A percentile compares a stretch with the other conserved stretches of the same genome.
These are phyloP conservation scores for Drosophila mimetica DNA, from an alignment of 2,888 invertebrate genomes.

Conservation along the genomic window DNA sequence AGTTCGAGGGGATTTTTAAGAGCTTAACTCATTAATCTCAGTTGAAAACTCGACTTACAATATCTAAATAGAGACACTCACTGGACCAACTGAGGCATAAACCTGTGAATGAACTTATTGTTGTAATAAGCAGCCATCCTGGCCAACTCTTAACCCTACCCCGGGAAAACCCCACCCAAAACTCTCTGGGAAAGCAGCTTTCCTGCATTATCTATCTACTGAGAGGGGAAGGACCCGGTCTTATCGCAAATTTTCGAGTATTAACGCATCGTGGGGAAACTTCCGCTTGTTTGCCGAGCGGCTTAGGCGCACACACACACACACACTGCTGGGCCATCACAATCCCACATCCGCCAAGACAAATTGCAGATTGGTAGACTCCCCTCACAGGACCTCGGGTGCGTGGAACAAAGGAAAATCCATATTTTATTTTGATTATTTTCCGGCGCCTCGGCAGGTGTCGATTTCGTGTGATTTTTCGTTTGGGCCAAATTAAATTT, in stretches of 20 bases:
- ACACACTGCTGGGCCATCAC: not conserved
- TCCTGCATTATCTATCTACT: slow-evolving; percentile 55
- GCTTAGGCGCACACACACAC: slow-evolving; percentile 53
- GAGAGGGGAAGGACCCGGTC: slow-evolving; percentile 42
- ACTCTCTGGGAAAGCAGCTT: slow-evolving; percentile 57
- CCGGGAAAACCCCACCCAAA: slow-evolving; percentile 22
- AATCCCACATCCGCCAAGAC: slow-evolving; percentile 61
- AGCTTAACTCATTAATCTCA: not conserved
- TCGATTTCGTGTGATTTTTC: slow-evolving; percentile 60
- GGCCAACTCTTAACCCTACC: slow-evolving; percentile 6
- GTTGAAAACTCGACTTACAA: not conserved
- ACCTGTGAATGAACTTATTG: slow-evolving; percentile 14
- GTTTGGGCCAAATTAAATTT: slow-evolving; percentile 68
- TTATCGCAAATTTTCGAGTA: slow-evolving; percentile 73
- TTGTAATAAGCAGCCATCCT: slow-evolving; percentile 8
- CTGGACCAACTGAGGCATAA: not conserved
- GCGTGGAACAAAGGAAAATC: slow-evolving; percentile 62
- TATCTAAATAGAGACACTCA: not conserved
- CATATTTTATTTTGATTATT: slow-evolving; percentile 79
- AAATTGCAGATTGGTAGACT: slow-evolving; percentile 80
- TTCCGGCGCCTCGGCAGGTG: slow-evolving; percentile 74
- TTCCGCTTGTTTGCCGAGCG: slow-evolving; percentile 72
- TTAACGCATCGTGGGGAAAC: slow-evolving; percentile 61
- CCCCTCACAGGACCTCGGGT: slow-evolving; percentile 34
- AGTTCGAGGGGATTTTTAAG: not conserved